These are phyloP conservation scores for Eleutherodactylus coqui DNA, from an alignment of 2,797 vertebrate species.

Conservation along the genomic window DNA sequence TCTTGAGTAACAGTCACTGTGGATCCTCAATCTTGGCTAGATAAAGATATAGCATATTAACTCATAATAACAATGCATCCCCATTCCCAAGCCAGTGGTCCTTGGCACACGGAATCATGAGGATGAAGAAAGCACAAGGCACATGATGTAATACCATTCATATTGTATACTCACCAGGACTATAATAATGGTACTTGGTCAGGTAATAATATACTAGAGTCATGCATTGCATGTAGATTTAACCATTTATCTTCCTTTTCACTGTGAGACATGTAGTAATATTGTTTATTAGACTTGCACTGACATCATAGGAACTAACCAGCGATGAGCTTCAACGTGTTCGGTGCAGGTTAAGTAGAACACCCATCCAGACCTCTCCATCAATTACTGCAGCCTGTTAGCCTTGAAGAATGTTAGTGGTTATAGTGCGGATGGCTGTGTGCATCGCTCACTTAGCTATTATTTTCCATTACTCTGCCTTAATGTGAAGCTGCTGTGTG, in stretches of 20 bases:
- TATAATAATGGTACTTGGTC: not conserved
- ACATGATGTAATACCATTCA: not conserved
- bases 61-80: not conserved
- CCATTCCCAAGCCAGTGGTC: not conserved
- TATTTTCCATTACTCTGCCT: conserved; percentile 10
- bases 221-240: not conserved
- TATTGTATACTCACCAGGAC: too few species aligned
- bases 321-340: not conserved
- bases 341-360: not conserved
- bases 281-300: not conserved
- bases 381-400: not conserved
- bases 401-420: not conserved
- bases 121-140: not conserved
- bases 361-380: not conserved
- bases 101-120: not conserved
- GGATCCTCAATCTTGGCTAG: not conserved
- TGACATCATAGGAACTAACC: not conserved
- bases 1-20: too few species aligned
- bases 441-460: not conserved
- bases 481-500: not conserved
- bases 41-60: not conserved
- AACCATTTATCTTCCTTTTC: not conserved
- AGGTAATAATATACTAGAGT: not conserved
- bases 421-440: not conserved
- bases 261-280: not conserved